Base-by-base conservation (phyloP, 2,113 vertebrate species). In the Eptesicus fuscus region DNA sequence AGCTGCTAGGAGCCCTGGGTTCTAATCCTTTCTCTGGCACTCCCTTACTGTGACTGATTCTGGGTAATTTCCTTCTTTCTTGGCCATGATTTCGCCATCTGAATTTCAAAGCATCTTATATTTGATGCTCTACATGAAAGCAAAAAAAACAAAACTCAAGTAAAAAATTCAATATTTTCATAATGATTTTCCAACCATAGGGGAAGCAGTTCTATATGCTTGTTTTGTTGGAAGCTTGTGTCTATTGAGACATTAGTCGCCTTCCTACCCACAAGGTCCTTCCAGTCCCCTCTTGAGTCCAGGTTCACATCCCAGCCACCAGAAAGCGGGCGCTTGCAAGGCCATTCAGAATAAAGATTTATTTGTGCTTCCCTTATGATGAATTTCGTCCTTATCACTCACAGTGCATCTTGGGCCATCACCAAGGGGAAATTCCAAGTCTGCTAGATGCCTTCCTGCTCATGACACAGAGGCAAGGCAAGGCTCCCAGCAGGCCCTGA, bases 401-500 rank as follows among this genome's bases (percentile, higher is more conserved):
- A 20, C 44, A 56, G 25, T 47, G n/a, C 65, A 56, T 90, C 32
- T 84, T 14, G 0, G 77, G 83, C 40, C 49, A 84, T 90, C 74
- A 56, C 40, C 6, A 47, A 86, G 88, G 89, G 95, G 96, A 95
- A 96, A 80, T 93, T 94, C 94, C 96, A 80, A 87, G 95, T 37
- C 59, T 88, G 79, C 49, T 53, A 80, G 91, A 71, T 76, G 87
- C 87, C 71, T 94, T 95, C 90, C 90, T 84, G 94, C 61, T 84
- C 11, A 0, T 17, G 90, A 92, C 80, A 56, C 44, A 23, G 76
- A 86, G n/a, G 32, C 7, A 0, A 1, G 63, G 28, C 9, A 7
- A 32, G 40, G 8, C 35, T 86, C 47, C 74, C 23, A 32, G 17
- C 9, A 4, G 74, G 2, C n/a, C 1, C 35, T 0, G 47, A 59